Percentiles rank a stretch among this genome's conserved stretches.
Conservation (phyloP, 2,113 vertebrate species). For the Megaceryle torquata region DNA sequence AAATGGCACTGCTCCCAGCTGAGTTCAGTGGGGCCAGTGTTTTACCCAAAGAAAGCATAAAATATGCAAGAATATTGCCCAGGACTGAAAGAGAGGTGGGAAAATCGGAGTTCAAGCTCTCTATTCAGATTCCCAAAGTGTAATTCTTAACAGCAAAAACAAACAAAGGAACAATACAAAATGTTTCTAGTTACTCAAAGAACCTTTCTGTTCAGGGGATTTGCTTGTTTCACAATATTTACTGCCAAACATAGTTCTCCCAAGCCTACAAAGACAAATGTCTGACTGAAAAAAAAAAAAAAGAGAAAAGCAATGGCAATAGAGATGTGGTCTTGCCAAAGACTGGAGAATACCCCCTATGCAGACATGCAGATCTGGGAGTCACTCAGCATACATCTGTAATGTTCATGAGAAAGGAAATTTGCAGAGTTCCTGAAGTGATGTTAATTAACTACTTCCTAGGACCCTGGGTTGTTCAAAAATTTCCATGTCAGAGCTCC, state of each 20-base stretch:
- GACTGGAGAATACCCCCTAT: neutral
- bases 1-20: neutral
- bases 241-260: neutral
- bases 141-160: neutral
- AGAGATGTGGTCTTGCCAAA: neutral
- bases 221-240: neutral
- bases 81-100: neutral
- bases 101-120: neutral
- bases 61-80: neutral
- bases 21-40: neutral
- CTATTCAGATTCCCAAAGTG: neutral
- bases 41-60: neutral
- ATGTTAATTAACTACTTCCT: slow-evolving; percentile 18
- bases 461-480: neutral
- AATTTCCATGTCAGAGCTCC: neutral
- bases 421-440: neutral
- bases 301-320: neutral
- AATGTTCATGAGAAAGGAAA: neutral
- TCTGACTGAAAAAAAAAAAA: neutral
- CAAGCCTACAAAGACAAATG: neutral
- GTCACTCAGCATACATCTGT: neutral
- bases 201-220: neutral
- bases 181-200: neutral
- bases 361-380: neutral
- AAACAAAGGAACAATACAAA: neutral